phyloP scores from a whole-genome alignment of 2,888 invertebrate genomes.

The Tetragonisca angustula region DNA sequence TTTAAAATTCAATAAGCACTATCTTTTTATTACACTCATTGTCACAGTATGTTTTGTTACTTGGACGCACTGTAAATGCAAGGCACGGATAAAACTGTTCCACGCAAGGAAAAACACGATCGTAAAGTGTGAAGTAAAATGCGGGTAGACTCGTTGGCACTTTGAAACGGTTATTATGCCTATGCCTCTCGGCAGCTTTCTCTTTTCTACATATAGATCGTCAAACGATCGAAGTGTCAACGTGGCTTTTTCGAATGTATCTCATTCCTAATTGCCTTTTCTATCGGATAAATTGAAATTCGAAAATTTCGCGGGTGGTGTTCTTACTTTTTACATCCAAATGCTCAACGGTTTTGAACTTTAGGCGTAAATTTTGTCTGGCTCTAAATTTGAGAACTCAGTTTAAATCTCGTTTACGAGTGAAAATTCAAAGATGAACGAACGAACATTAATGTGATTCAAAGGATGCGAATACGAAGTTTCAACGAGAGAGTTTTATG shows the following conservation, averaged over 20 bases:
- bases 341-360: background rate
- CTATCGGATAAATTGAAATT: too few species aligned
- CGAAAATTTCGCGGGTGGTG: background rate
- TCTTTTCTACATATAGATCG: constrained; percentile 54
- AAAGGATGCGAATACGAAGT: too few species aligned
- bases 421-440: too few species aligned
- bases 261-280: background rate
- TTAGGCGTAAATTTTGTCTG: too few species aligned
- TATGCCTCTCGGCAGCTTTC: constrained; percentile 55
- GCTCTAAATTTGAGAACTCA: too few species aligned
- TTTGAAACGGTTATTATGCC: constrained; percentile 18
- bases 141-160: background rate
- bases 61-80: background rate
- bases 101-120: background rate
- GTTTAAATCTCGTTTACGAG: too few species aligned
- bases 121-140: background rate
- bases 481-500: too few species aligned
- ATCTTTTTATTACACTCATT: background rate
- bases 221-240: constrained; percentile 52
- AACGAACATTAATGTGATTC: too few species aligned
- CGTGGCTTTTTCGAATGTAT: background rate
- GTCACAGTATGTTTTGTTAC: background rate
- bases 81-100: constrained; percentile 12
- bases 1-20: background rate
- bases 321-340: background rate